Conservation (phyloP, 2,888 invertebrate genomes). For the Cheilosia impressa region DNA sequence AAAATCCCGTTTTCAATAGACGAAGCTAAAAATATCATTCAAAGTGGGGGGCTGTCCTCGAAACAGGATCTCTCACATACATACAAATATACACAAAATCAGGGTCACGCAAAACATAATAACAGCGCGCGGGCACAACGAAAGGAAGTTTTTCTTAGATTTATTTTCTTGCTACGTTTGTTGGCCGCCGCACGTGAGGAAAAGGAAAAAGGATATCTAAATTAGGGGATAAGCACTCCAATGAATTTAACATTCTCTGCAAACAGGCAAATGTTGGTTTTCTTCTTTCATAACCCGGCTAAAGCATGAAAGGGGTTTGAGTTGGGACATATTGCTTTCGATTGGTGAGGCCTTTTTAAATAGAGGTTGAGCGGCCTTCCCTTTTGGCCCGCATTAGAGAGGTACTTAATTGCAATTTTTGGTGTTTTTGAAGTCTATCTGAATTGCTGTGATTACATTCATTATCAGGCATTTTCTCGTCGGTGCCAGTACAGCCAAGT, state of each 20-base stretch:
- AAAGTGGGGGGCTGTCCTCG: constrained; percentile 29
- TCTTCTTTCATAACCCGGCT: constrained; percentile 1
- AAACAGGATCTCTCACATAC: constrained; percentile 39
- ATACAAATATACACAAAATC: constrained; percentile 47
- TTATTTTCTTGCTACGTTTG: constrained; percentile 40
- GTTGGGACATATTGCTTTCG: constrained; percentile 43
- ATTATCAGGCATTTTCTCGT: constrained; percentile 27
- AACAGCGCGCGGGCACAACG: constrained; percentile 11
- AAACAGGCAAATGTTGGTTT: constrained; percentile 48
- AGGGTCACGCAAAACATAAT: constrained; percentile 73
- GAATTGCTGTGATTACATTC: constrained; percentile 22
- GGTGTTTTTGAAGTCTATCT: constrained; percentile 1
- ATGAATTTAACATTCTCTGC: constrained; percentile 64
- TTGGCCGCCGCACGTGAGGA: constrained; percentile 17
- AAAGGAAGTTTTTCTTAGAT: constrained; percentile 37
- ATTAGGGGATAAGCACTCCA: constrained; percentile 67
- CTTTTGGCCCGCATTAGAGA: constrained; percentile 6
- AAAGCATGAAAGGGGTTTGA: constrained; percentile 33
- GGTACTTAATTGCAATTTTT: constrained; percentile 31
- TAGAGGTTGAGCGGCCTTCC: background rate
- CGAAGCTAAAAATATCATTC: constrained; percentile 61
- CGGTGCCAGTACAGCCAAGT: background rate
- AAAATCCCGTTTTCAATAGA: constrained; percentile 47
- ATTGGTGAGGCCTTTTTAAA: constrained; percentile 12
- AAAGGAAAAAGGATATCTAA: constrained; percentile 64